Evolutionary conservation across 2,888 invertebrate species (phyloP), one percentile per base, ranked within the genome.

Genomic region (Coelinius sp.): DNA sequence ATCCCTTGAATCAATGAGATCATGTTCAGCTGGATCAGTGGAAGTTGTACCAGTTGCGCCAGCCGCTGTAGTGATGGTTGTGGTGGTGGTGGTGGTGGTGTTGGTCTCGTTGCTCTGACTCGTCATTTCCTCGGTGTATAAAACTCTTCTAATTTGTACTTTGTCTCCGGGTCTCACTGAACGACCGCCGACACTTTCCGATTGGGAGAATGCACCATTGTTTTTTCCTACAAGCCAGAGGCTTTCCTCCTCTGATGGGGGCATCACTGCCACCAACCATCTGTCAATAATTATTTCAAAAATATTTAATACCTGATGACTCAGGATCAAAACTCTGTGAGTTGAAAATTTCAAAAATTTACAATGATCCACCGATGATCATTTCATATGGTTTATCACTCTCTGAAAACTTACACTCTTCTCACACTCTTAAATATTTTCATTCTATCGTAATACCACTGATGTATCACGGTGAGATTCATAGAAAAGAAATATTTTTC

Each of bases 241-340:
- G 86, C 91, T 91, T 87, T 91, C 91, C 82, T 91, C 91, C 88
- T 92, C 92, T 86, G 91, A 91, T 84, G 89, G 88, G 90, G 90
- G 90, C 84, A 81, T 89, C 85, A 83, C 81, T 84, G 84, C 85
- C 83, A 83, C 81, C 82, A 84, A 83, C 79, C 86, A 86, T 86
- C 86, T 86, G 79, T 22, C 79, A 67, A 70, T 44, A 5, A 14
- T 2, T 25, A 8, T 14, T 27, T 14, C 12, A n/a, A n/a, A n/a
- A n/a, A n/a, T n/a, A n/a, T n/a, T n/a, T n/a, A n/a, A n/a, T n/a
- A n/a, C n/a, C n/a, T n/a, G n/a, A n/a, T n/a, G n/a, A n/a, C n/a
- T n/a, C n/a, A n/a, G n/a, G n/a, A n/a, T n/a, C n/a, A n/a, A n/a
- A n/a, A n/a, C n/a, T n/a, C n/a, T n/a, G n/a, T 2, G 3, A 10